A percentile compares a stretch with the other conserved stretches of the same genome.
Evolutionary conservation across 2,888 invertebrate genomes (phyloP).

Genomic region (Sesia bembeciformis): DNA sequence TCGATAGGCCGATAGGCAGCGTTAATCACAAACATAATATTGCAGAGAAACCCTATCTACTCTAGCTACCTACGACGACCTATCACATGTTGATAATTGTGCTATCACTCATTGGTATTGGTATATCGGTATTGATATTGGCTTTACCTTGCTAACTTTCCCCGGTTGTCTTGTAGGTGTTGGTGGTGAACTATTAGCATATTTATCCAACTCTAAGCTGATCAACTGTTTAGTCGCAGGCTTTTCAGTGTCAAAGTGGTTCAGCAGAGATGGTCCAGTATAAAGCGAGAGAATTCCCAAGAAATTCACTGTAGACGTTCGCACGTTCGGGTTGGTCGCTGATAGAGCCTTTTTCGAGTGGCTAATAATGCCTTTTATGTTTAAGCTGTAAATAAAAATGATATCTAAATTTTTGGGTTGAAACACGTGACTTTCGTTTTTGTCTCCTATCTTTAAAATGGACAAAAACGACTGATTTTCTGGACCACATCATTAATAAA

Average conservation of each 20-base stretch:
- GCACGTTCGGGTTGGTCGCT: conserved; percentile 89
- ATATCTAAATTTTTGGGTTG: neutral
- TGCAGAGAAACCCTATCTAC: too few species aligned
- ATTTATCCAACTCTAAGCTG: conserved; percentile 88
- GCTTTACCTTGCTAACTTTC: conserved; percentile 50
- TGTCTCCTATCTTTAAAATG: too few species aligned
- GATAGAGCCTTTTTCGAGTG: conserved; percentile 87
- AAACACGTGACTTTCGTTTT: too few species aligned
- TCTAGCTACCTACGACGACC: too few species aligned
- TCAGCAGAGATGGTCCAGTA: conserved; percentile 83
- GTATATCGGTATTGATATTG: too few species aligned
- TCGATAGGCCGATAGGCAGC: too few species aligned
- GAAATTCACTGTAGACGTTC: conserved; percentile 83
- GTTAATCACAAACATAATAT: too few species aligned
- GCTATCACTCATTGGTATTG: too few species aligned
- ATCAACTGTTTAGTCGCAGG: conserved; percentile 88
- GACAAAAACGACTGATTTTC: too few species aligned
- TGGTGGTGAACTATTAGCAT: conserved; percentile 83
- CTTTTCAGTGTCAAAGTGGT: conserved; percentile 91
- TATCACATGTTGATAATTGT: too few species aligned
- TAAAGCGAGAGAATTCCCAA: conserved; percentile 87
- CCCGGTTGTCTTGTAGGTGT: conserved; percentile 78
- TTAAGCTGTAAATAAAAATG: conserved; percentile 62
- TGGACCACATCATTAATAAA: too few species aligned
- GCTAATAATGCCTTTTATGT: conserved; percentile 82